Percentiles rank a stretch among this genome's conserved stretches.
Conservation (phyloP, 1,140 invertebrate species). For the Tetraneura akinire region DNA sequence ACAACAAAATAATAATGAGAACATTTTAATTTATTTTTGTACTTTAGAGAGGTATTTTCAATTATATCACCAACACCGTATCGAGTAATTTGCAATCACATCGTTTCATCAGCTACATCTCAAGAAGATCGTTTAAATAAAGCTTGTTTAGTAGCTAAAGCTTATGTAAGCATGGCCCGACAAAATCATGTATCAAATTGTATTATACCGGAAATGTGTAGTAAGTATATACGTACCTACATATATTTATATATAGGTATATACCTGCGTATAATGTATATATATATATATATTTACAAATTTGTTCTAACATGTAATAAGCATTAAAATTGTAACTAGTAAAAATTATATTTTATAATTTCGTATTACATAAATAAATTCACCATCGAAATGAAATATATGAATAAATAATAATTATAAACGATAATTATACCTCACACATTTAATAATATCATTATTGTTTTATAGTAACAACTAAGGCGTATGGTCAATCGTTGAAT, state of each 20-base stretch:
- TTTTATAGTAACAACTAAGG: background rate
- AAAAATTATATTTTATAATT: background rate
- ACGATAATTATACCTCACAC: background rate
- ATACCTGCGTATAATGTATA: background rate
- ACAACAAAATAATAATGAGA: background rate
- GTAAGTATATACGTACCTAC: constrained; percentile 14
- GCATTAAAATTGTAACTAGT: too few relatives aligned
- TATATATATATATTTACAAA: background rate
- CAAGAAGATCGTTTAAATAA: background rate
- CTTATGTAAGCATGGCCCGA: background rate
- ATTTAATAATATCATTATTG: background rate
- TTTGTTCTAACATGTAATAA: too few relatives aligned
- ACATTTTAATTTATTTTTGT: background rate
- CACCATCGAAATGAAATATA: background rate
- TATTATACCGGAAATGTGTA: constrained; percentile 6
- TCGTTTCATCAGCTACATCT: constrained; percentile 19
- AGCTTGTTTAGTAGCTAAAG: constrained; percentile 31
- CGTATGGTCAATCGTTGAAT: background rate
- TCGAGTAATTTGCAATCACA: constrained; percentile 20
- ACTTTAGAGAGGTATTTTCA: background rate
- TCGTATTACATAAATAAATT: background rate
- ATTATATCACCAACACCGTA: background rate
- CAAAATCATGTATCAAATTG: background rate
- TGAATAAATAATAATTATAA: background rate
- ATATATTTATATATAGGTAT: background rate